Evolutionary conservation across 2,888 invertebrate species (phyloP), one percentile per base, ranked within the genome.

Genomic region (Reticulitermes lucifugus): DNA sequence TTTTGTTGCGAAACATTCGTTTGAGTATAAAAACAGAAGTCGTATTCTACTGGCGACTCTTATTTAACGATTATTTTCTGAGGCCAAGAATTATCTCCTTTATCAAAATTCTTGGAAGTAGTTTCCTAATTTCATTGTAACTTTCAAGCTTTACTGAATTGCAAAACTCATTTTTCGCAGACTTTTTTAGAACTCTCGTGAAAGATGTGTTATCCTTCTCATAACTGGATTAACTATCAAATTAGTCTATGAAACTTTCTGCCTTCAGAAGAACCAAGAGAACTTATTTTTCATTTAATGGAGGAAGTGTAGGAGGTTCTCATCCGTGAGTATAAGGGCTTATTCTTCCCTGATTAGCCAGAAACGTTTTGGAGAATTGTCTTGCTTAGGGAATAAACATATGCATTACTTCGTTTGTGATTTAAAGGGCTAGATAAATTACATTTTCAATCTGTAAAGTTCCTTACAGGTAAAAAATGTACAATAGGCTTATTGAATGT

Each of bases 161-260:
- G 65, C 65, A 65, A 65, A 25, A n/a, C 25, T 65, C 0, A 65
- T 65, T n/a, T 25, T n/a, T 65, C 65, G 6, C 65, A 65, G n/a
- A 25, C n/a, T 60, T 60, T 71, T 29, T 41, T 22, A 0, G 22
- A 73, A 14, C 21, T 35, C 21, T 41, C 41, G 41, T 5, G 18
- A 18, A 73, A 73, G 22, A n/a, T 6, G 65, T 25, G 7, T 25
- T 6, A 65, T 65, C 65, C 41, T 18, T 21, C 41, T 73, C 18
- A 14, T 73, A 73, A 73, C 73, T 73, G 73, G 73, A 73, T 73
- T 73, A 73, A 3, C 73, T 41, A 29, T 73, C 41, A 41, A 41
- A 73, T 41, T 73, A 14, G 41, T 73, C 12, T 29, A 73, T 41
- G 21, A 73, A 73, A 35, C 14, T 71, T 71, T 29, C 73, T 73